Base-by-base conservation (phyloP, 2,888 invertebrate genomes). In the Mesorhabditis sp. region DNA sequence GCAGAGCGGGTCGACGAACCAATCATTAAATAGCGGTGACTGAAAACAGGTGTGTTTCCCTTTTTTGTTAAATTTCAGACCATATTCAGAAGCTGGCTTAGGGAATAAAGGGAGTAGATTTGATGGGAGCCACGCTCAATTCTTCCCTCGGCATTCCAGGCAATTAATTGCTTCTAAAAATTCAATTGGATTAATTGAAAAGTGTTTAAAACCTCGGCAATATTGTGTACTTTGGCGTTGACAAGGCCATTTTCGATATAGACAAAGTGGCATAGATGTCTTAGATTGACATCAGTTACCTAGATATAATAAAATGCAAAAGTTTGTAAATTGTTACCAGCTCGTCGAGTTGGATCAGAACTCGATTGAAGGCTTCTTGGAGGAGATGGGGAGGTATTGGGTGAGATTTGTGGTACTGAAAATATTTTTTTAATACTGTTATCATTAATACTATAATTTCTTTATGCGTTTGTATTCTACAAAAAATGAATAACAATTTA, bases 1-100 rank as follows among this genome's bases (percentile, higher is more conserved):
- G 63, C 71, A 15, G 45, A 71, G 45, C 42, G 66, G 50, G 15
- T n/a, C 28, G 6, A 66, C 45, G 13, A 66, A 28, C 10, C 15
- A 28, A 10, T 13, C 58, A 50, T 50, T n/a, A 50, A 50, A 50
- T 50, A 50, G 58, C n/a, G 58, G 10, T 13, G 58, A 50, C 58
- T 50, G n/a, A 50, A 50, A 50, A 13, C 58, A 50, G n/a, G 7
- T n/a, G 7, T n/a, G 58, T 50, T 50, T 50, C n/a, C n/a, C 58
- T 13, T 10, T 13, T n/a, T 50, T 50, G 7, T 13, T 13, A 50
- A 50, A 50, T 13, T 13, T 13, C 58, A 10, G 58, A 50, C 58
- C n/a, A 13, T 50, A n/a, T n/a, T 50, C 10, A 50, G n/a, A 13
- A 50, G 58, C n/a, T 50, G 58, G n/a, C 58, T 13, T 50, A 10